Conservation (phyloP, 1,140 invertebrate species). For the Tribolium castaneum region DNA sequence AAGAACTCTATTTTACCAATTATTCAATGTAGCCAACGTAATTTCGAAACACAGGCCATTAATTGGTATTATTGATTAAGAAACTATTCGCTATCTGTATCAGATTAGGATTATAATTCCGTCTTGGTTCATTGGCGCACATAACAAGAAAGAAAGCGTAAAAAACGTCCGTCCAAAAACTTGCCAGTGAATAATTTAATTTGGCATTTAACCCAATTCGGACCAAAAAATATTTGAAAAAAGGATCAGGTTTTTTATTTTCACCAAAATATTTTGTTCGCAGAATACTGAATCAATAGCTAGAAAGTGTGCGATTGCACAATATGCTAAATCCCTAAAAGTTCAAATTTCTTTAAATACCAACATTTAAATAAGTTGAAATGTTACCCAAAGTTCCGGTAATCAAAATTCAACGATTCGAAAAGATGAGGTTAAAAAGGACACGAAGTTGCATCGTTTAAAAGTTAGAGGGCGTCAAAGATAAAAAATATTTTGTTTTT, state of each 20-base stretch:
- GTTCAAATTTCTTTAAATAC: neutral
- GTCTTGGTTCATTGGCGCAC: neutral
- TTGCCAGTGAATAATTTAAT: conserved; percentile 6
- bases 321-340: neutral
- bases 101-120: neutral
- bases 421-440: too few species aligned
- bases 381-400: too few species aligned
- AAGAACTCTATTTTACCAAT: neutral
- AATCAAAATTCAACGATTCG: too few species aligned
- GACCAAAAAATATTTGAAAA: too few species aligned
- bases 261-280: neutral
- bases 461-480: too few species aligned
- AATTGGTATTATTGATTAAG: neutral
- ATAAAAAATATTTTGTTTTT: too few species aligned
- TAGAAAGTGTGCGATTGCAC: neutral
- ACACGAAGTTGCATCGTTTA: too few species aligned
- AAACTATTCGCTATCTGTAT: neutral
- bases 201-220: neutral
- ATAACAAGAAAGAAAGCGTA: conserved; percentile 22
- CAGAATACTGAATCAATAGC: neutral
- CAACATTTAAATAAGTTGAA: neutral
- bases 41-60: neutral
- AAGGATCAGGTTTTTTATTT: neutral
- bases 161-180: conserved; percentile 13
- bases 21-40: neutral